Base-by-base conservation (phyloP, 2,797 vertebrate genomes). In the Peromyscus aztecus region DNA sequence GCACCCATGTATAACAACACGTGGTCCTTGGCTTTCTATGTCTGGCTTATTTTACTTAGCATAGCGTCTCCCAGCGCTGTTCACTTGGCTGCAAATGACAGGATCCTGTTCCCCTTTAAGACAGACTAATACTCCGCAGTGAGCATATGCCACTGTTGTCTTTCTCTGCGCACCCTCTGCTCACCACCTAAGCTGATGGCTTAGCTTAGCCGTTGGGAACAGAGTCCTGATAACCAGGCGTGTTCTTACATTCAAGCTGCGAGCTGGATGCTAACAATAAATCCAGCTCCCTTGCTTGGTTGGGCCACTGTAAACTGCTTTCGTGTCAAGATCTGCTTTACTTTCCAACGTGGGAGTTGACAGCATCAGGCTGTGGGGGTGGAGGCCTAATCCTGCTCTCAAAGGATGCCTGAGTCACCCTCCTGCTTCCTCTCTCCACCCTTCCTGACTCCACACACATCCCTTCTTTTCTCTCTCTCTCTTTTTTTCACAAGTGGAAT, bases 251-350 rank as follows among this genome's bases (percentile, higher is more conserved):
- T 86, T 89, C 94, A 87, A 96, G 63, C 76, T 89, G 73, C 75
- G 63, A 29, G 63, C 63, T 77, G 87, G 69, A 92, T 37, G 69
- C 71, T 81, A 94, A 69, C 43, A 88, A 89, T 85, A 61, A 67
- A 76, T 67, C 76, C 59, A 91, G 76, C 59, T 91, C 94, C 69
- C 94, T 89, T 95, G 86, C 75, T 95, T 69, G 94, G 88, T 46
- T 97, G 78, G 67, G 65, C 91, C 94, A 84, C 67, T 73, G 34
- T 77, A 97, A 94, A 89, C 57, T 67, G 91, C 67, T 95, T 97
- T 98, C 92, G 17, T 95, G 97, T 95, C 93, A 94, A 96, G 95
- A 97, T 94, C 86, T 96, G 97, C 76, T 88, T 97, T 89, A 61
- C 94, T 46, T 96, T 97, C 94, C 75, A 85, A 92, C 73, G 55